phyloP scores from a whole-genome alignment of 2,113 vertebrate genomes.

The Mus pahari region DNA sequence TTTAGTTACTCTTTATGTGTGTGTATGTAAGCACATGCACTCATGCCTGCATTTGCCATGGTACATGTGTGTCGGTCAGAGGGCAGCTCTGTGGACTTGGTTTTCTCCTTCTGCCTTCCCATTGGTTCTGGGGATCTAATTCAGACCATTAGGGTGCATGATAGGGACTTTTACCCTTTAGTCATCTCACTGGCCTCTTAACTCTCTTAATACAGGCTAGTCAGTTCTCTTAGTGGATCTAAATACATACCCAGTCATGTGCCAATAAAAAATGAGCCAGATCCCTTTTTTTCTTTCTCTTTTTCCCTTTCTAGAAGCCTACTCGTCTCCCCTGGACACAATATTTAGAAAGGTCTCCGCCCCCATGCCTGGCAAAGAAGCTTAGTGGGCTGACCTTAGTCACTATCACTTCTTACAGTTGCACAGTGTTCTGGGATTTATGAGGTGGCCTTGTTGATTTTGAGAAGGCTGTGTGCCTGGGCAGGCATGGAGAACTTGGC shows the following conservation, averaged over 20 bases:
- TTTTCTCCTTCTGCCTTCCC: background rate
- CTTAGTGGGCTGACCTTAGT: conserved; percentile 45
- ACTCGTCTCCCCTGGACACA: background rate
- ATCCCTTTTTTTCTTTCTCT: conserved; percentile 14
- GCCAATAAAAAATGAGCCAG: conserved; percentile 18
- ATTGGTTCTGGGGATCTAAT: background rate
- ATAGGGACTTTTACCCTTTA: background rate
- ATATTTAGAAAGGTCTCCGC: background rate
- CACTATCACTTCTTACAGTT: conserved; percentile 68
- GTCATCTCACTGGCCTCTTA: background rate
- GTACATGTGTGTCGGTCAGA: background rate
- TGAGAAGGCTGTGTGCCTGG: conserved; percentile 72
- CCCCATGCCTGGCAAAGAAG: conserved; percentile 49
- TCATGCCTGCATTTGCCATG: background rate
- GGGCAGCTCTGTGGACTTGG: background rate
- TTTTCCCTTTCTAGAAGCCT: conserved; percentile 41
- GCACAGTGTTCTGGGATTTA: conserved; percentile 75
- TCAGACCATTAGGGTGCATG: background rate
- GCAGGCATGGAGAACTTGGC: conserved; percentile 62
- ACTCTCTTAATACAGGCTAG: conserved; percentile 20
- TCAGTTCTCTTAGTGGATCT: background rate
- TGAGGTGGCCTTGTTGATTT: conserved; percentile 65
- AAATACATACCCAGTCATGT: background rate
- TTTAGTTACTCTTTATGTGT: background rate
- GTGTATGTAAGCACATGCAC: background rate